Evolutionary conservation across 64 coral and sea anemone species (phyloP).

Genomic region (Montipora capricornis): DNA sequence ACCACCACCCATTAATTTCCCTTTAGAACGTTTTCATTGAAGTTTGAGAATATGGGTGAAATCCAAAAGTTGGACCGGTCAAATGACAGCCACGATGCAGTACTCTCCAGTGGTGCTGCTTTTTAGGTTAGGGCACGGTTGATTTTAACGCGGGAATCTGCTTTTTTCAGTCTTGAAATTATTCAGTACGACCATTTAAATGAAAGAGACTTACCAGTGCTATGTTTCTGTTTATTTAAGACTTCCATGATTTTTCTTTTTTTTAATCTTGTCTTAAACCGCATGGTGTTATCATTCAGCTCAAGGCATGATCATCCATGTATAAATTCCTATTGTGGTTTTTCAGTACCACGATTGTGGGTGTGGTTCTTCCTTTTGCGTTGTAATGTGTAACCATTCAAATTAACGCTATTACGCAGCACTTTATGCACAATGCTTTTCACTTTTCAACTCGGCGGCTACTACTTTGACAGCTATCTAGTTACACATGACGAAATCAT

Average conservation of each 20-base stretch:
- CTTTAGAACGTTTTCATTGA: too few species aligned
- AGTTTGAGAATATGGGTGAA: neutral
- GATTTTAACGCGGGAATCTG: too few species aligned
- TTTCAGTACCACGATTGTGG: neutral
- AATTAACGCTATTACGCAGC: neutral
- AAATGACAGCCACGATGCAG: too few species aligned
- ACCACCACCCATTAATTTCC: neutral
- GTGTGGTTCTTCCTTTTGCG: neutral
- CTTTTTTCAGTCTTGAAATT: neutral
- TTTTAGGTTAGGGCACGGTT: too few species aligned
- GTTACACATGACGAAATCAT: neutral
- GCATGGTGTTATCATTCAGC: neutral
- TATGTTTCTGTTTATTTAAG: neutral
- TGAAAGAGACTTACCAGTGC: neutral
- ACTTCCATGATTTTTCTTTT: neutral
- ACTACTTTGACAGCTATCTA: neutral
- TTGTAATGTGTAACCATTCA: neutral
- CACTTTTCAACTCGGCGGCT: too few species aligned
- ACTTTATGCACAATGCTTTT: neutral
- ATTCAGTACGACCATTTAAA: neutral
- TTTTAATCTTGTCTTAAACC: neutral
- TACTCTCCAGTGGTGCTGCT: too few species aligned
- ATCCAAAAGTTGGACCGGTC: too few species aligned
- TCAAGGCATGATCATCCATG: neutral
- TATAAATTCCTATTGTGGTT: neutral